Percentiles rank a stretch among this genome's conserved stretches.
Conservation (phyloP, 2,113 vertebrate genomes). For the Planiliza haematocheilus region DNA sequence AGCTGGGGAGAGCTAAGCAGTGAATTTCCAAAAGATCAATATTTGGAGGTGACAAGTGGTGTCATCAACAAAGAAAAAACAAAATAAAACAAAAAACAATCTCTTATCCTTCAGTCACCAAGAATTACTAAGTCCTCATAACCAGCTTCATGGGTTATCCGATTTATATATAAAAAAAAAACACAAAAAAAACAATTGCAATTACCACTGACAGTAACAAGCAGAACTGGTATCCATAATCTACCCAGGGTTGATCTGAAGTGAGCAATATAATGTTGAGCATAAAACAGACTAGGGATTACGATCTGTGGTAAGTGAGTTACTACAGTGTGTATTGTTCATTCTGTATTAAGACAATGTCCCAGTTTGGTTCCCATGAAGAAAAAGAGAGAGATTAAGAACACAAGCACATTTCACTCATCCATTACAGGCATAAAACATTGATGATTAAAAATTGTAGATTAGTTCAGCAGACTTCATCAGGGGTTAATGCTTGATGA, state of each 20-base stretch:
- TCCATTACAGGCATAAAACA: too few species aligned
- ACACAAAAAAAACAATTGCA: slow-evolving; percentile 8
- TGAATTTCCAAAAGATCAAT: slow-evolving; percentile 57
- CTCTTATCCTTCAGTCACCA: neutral
- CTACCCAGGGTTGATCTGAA: slow-evolving; percentile 13
- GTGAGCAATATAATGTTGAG: slow-evolving; percentile 2
- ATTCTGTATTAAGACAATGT: neutral
- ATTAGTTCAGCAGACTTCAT: slow-evolving; percentile 47
- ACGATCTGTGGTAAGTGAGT: slow-evolving; percentile 29
- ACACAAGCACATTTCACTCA: too few species aligned
- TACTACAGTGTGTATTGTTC: neutral
- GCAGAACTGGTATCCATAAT: slow-evolving; percentile 32
- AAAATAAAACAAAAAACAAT: slow-evolving; percentile 11
- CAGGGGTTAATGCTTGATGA: slow-evolving; percentile 39
- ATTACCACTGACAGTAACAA: slow-evolving; percentile 29
- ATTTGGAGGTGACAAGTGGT: slow-evolving; percentile 48
- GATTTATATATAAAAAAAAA: too few species aligned
- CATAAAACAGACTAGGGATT: slow-evolving; percentile 7
- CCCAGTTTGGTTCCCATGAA: neutral
- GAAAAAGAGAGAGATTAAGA: too few species aligned
- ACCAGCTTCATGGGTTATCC: neutral
- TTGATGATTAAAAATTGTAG: slow-evolving; percentile 4
- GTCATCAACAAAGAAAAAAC: slow-evolving; percentile 19
- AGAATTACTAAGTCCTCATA: neutral
- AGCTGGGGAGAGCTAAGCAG: slow-evolving; percentile 67